These are phyloP conservation scores for Urocyon cinereoargenteus DNA, from an alignment of 2,797 vertebrate species.

Conservation along the genomic window DNA sequence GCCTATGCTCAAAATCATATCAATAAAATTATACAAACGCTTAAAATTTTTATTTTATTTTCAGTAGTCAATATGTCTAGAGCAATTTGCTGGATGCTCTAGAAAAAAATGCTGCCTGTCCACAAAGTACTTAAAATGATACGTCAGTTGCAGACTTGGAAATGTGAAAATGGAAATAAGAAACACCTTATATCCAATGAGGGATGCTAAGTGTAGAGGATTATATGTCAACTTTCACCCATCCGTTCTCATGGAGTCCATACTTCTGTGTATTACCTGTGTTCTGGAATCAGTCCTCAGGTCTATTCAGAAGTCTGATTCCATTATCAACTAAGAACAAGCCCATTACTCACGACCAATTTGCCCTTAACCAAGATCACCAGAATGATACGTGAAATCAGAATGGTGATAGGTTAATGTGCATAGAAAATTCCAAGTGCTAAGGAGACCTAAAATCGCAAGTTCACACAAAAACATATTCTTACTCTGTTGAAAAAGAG, in stretches of 20 bases:
- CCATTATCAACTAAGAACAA: neutral
- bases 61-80: constrained; percentile 56
- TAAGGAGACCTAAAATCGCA: neutral
- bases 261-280: neutral
- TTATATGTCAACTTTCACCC: neutral
- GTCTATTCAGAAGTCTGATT: neutral
- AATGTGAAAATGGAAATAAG: neutral
- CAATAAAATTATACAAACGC: constrained; percentile 59
- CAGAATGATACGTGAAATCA: neutral
- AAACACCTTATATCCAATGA: neutral
- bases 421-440: neutral
- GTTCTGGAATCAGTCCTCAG: neutral
- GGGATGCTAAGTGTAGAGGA: neutral
- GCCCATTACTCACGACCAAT: neutral
- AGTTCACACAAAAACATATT: neutral
- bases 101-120: constrained; percentile 49
- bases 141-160: neutral
- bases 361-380: neutral
- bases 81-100: constrained; percentile 33
- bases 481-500: neutral
- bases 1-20: neutral
- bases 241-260: neutral
- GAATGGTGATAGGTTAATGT: neutral
- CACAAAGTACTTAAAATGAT: neutral
- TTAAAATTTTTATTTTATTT: constrained; percentile 66